phyloP scores from a whole-genome alignment of 2,888 invertebrate species.

The Dioctria linearis region DNA sequence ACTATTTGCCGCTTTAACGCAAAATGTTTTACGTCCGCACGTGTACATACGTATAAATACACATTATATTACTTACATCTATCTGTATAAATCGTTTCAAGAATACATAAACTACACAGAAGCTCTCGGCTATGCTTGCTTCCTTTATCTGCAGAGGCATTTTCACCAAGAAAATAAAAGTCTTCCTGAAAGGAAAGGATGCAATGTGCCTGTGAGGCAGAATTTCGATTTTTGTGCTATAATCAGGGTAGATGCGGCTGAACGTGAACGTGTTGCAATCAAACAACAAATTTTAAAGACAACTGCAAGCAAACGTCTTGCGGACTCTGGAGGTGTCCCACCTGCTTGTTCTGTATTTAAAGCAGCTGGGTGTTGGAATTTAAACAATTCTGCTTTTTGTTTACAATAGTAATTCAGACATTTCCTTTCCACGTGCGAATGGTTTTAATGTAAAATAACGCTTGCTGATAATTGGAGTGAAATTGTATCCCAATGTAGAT shows the following conservation, averaged over 20 bases:
- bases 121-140: conserved; percentile 22
- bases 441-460: not conserved
- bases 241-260: conserved; percentile 49
- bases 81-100: too few relatives aligned
- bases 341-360: conserved; percentile 1
- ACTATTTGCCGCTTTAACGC: too few relatives aligned
- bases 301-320: conserved; percentile 41
- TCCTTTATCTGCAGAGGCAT: conserved; percentile 33
- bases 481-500: too few relatives aligned
- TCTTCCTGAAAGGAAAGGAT: conserved; percentile 41
- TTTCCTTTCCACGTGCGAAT: not conserved
- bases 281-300: conserved; percentile 51
- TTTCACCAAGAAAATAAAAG: conserved; percentile 32
- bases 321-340: not conserved
- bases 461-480: too few relatives aligned
- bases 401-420: not conserved
- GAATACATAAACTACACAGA: too few relatives aligned
- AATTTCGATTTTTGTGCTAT: conserved; percentile 51
- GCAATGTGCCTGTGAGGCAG: conserved; percentile 45
- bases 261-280: conserved; percentile 53
- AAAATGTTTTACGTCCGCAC: too few relatives aligned
- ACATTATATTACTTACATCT: too few relatives aligned
- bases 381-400: not conserved
- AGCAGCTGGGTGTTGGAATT: not conserved
- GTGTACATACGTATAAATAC: too few relatives aligned